phyloP scores from a whole-genome alignment of 2,113 vertebrate species.

The Mirza zaza region DNA sequence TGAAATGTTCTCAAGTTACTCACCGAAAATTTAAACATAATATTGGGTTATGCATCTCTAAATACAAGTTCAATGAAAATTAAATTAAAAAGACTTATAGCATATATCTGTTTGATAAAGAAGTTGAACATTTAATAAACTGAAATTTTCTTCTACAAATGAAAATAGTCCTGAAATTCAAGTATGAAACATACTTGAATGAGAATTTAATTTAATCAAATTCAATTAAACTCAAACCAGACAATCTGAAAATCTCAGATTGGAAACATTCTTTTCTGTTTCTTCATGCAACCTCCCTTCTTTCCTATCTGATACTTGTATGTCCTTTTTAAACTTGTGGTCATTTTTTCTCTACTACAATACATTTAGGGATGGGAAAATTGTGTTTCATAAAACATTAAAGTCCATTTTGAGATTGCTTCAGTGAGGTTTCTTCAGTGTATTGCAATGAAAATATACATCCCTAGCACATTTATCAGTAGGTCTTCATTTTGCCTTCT shows the following conservation, averaged over 20 bases:
- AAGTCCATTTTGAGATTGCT: neutral
- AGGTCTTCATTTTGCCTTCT: neutral
- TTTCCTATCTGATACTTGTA: neutral
- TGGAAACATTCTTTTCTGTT: neutral
- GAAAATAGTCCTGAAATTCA: constrained; percentile 33
- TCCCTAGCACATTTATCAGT: neutral
- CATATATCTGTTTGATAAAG: neutral
- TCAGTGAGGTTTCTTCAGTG: neutral
- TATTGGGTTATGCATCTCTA: neutral
- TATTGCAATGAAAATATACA: neutral
- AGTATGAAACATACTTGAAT: neutral
- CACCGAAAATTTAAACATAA: neutral
- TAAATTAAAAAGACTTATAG: neutral
- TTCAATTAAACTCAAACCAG: constrained; percentile 10
- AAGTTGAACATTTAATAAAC: neutral
- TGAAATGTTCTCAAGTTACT: neutral
- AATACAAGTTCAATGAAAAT: neutral
- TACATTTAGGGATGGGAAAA: neutral
- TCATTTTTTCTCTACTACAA: neutral
- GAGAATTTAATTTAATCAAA: constrained; percentile 42
- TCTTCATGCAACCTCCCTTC: neutral
- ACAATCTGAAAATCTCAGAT: neutral
- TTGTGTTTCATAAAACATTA: neutral
- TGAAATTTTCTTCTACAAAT: neutral
- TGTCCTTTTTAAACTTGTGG: neutral